Base-by-base conservation (phyloP, 2,888 invertebrate species). In the Galeruca laticollis region DNA sequence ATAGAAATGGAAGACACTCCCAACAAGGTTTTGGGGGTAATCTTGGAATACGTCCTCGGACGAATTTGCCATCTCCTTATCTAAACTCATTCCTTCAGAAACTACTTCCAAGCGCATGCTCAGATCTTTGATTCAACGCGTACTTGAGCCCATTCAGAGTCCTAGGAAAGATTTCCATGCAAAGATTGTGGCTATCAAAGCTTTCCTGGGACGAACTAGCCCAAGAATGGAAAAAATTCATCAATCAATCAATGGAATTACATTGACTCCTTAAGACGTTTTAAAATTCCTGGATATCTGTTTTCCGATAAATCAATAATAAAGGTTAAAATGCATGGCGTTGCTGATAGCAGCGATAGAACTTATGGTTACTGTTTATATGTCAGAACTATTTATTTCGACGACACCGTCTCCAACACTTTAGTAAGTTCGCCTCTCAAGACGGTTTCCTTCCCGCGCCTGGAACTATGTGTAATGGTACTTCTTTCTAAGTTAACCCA, bases 361-460 rank as follows among this genome's bases (percentile, higher is more conserved):
- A 60, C 33, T 13, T 60, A 68, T 26, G 62, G 18, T 33, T 6
- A n/a, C 18, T 33, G 33, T 33, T 26, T 18, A 13, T 26, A 15
- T 33, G 6, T 51, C 31, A 15, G 61, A 33, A 21, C 49, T n/a
- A 11, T n/a, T 26, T 18, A 33, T 51, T 26, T 31, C n/a, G n/a
- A n/a, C n/a, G n/a, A n/a, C n/a, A n/a, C n/a, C n/a, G n/a, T n/a
- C n/a, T n/a, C n/a, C n/a, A 11, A 13, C 18, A 20, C 21, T 26
- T 21, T 57, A 5, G 26, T 62, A 13, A 31, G 33, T 18, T 60
- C 66, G 8, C 66, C 66, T 8, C 37, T 66, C 10, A 66, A 66
- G 47, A 59, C 59, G 6, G 35, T 66, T 4, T 60, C 60, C 10
- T 5, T 66, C 21, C 60, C 66, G 2, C 20, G 51, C 11, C 35